Conservation (phyloP, 2,113 vertebrate species). For the Tursiops truncatus region DNA sequence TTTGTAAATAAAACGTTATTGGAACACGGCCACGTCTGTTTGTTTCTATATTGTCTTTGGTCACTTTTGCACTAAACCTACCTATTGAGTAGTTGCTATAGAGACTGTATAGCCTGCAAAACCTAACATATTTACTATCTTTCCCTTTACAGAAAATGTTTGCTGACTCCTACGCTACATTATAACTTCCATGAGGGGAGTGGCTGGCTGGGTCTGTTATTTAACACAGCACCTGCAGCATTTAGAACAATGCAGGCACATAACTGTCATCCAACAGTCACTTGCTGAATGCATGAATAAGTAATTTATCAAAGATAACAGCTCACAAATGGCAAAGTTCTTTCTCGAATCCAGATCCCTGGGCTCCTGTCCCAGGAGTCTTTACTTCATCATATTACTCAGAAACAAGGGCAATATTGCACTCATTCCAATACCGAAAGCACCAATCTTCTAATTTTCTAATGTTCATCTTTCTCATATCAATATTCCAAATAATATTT, state of each 20-base stretch:
- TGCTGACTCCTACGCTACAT: background rate
- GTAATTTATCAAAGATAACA: background rate
- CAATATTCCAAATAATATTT: background rate
- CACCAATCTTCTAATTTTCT: background rate
- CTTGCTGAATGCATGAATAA: background rate
- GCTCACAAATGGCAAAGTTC: background rate
- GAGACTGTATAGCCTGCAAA: background rate
- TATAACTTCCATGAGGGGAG: background rate
- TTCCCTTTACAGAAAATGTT: background rate
- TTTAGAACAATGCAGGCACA: background rate
- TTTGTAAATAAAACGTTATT: background rate
- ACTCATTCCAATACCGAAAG: background rate
- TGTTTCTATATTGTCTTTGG: background rate
- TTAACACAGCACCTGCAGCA: background rate
- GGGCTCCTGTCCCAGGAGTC: background rate
- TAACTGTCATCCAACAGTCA: background rate
- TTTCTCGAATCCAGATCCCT: background rate
- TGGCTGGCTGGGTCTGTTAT: background rate
- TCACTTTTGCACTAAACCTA: background rate
- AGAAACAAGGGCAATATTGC: background rate
- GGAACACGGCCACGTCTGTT: background rate
- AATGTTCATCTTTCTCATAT: background rate
- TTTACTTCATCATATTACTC: background rate
- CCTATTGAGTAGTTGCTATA: background rate
- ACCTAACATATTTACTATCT: background rate